Evolutionary conservation across 2,797 vertebrate genomes (phyloP).

Genomic region (Coilia nasus): DNA sequence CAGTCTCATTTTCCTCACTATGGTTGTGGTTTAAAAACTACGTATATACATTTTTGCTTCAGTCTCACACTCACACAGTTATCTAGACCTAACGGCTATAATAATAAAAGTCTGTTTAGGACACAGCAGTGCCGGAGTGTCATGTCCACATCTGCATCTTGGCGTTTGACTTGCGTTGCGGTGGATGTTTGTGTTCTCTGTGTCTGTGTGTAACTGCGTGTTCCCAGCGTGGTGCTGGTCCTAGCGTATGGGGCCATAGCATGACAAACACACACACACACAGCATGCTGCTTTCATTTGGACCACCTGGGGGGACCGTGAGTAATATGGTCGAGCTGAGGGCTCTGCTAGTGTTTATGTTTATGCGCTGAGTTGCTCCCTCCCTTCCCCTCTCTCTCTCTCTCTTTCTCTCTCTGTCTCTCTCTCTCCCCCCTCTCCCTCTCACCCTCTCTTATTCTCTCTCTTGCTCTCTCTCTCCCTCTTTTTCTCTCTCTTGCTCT

Average conservation of each 20-base stretch:
- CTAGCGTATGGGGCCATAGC: conserved; percentile 22
- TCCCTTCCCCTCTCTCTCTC: not conserved
- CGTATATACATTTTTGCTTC: not conserved
- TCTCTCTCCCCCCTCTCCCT: conserved; percentile 53
- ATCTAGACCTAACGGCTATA: not conserved
- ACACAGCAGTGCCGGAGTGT: not conserved
- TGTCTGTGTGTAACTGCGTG: not conserved
- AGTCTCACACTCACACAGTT: not conserved
- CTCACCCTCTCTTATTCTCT: no score
- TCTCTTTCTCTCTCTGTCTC: conserved; percentile 38
- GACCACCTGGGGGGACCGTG: conserved; percentile 59
- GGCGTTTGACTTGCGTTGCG: not conserved
- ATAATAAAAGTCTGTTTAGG: not conserved
- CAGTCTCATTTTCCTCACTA: not conserved
- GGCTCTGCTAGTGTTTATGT: conserved; percentile 75
- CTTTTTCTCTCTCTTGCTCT: not conserved
- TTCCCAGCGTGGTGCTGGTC: not conserved
- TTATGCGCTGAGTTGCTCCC: conserved; percentile 59
- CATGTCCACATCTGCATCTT: not conserved
- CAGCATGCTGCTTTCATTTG: conserved; percentile 68
- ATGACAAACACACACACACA: conserved; percentile 24
- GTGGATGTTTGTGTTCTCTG: not conserved
- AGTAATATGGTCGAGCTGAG: conserved; percentile 66
- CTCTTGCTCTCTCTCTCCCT: not conserved
- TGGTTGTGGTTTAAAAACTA: not conserved